Evolutionary conservation across 2,888 invertebrate species (phyloP), one percentile per base, ranked within the genome.

Genomic region (Halocaridina rubra): DNA sequence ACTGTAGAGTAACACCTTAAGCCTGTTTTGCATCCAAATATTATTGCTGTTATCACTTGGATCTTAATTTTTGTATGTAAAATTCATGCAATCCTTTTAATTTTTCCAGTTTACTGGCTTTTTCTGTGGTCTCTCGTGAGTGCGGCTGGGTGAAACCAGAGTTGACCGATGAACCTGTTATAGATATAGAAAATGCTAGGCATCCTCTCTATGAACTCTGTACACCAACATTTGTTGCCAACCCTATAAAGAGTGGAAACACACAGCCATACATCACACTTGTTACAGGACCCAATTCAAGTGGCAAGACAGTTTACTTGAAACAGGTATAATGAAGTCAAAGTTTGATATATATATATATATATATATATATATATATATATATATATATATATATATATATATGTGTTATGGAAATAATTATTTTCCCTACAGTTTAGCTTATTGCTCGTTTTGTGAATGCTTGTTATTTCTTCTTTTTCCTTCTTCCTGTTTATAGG

Each of bases 241-340:
- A 97, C 90, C 93, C 95, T 89, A 93, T 93, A 7, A 90, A 91
- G 84, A 95, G 95, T 80, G 92, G 13, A 39, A 19, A 90, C 3
- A 91, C 91, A 88, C n/a, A 24, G n/a, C 84, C 74, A 2, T 84
- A 71, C 74, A 69, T 97, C 29, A 95, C 95, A 90, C 93, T 98
- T 74, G 91, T 98, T 5, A 96, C 96, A 0, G 98, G 97, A 0
- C 96, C 98, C 0, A 98, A 98, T 91, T 94, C 96, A 0, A 95
- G 96, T 90, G 98, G 98, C 2, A 98, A 98, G 91, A 97, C 96
- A 86, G 94, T 97, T 32, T 98, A 96, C 91, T 92, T 98, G 90
- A 97, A 97, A 91, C 96, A 97, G 92, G 88, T 88, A n/a, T 64
- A 75, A 16, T 30, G 0, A 13, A 10, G 2, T 46, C 13, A 16